Base-by-base conservation (phyloP, 2,888 invertebrate species). In the Drosophila koepferae region DNA sequence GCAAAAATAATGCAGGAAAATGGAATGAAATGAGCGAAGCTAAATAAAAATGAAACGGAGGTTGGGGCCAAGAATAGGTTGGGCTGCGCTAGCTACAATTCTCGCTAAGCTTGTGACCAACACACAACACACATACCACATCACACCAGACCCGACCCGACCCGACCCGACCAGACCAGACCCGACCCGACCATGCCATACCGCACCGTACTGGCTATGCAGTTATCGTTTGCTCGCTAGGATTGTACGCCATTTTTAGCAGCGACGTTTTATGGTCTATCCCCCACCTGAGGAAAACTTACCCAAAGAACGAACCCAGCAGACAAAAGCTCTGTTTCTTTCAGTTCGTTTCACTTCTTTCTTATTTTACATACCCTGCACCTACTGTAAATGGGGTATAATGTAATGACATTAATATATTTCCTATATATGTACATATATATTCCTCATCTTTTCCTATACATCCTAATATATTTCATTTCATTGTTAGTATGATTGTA, bases 211-310 rank as follows among this genome's bases (percentile, higher is more conserved):
- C 51, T 1, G 68, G 70, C 80, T 70, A 74, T 81, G 81, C 83
- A 85, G 79, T 73, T 86, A 85, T 86, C 86, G 83, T 81, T 86
- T 80, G 85, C 80, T 86, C 73, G 81, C 67, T 72, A 70, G 83
- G 81, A 86, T 81, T 81, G 81, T 70, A 75, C 67, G 77, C 74
- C 78, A 72, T 78, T 77, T 73, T 72, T 48, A 69, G 53, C 67
- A 72, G 63, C 73, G 77, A 81, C 85, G 82, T 85, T 85, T 85
- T 85, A 80, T 77, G 76, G 68, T 63, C 48, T 54, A 63, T 53
- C 70, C 49, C 60, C 55, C 38, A 34, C 18, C 49, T 34, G 7
- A 10, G 6, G 55, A 41, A 69, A 58, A 44, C 43, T 49, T 49
- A 18, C 44, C 46, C 44, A 72, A 44, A 31, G 34, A 51, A 43